phyloP scores from a whole-genome alignment of 2,888 invertebrate species.

The Mallateleia sp. region DNA sequence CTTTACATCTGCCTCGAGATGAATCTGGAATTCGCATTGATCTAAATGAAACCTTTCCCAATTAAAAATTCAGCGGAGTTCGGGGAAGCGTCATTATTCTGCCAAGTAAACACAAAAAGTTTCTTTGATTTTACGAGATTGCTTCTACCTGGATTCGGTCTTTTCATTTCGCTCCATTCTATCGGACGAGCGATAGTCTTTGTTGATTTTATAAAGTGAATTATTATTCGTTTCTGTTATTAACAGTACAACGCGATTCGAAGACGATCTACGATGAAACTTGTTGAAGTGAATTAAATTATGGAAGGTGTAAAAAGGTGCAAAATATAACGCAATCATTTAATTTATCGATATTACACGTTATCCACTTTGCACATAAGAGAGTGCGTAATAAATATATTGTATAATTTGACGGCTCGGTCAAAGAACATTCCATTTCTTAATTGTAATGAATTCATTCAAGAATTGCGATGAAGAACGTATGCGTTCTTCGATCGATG shows the following conservation, averaged over 20 bases:
- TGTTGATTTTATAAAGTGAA: constrained; percentile 41
- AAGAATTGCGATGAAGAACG: too few relatives aligned
- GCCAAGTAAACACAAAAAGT: constrained; percentile 44
- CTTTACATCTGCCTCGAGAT: constrained; percentile 28
- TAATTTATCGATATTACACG: too few relatives aligned
- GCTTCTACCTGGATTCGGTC: constrained; percentile 28
- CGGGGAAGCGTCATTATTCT: constrained; percentile 47
- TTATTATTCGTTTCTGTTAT: constrained; percentile 38
- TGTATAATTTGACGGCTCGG: too few relatives aligned
- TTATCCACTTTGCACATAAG: too few relatives aligned
- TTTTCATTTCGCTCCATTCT: constrained; percentile 12
- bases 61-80: constrained; percentile 59
- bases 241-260: constrained; percentile 35
- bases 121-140: constrained; percentile 52
- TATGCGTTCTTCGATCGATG: too few relatives aligned
- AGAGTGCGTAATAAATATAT: too few relatives aligned
- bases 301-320: too few relatives aligned
- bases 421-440: too few relatives aligned
- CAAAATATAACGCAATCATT: too few relatives aligned
- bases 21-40: constrained; percentile 34
- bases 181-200: constrained; percentile 33
- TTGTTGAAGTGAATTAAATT: too few relatives aligned
- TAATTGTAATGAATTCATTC: too few relatives aligned
- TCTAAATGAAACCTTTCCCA: constrained; percentile 46
- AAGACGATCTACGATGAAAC: neutral